Base-by-base conservation (phyloP, 35 echinoderm and acorn worm genomes). In the Ophioderma brevispina region DNA sequence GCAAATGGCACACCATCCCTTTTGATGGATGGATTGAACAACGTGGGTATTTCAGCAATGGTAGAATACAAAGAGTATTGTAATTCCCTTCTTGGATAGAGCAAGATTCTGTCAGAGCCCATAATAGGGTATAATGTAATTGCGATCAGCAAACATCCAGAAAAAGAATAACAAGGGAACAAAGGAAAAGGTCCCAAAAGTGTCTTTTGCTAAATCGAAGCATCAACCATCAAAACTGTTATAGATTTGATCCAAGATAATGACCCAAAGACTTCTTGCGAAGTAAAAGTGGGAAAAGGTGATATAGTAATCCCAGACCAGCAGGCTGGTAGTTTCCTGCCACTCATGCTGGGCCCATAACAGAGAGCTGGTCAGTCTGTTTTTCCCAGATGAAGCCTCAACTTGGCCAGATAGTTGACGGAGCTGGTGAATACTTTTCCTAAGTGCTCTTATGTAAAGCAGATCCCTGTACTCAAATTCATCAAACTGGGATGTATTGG, bases 1-100 rank as follows among this genome's bases (percentile, higher is more conserved):
- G 93, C 93, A 32, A 91, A 91, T 87, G 93, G 89, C 10, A 87
- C 50, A 30, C 37, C 33, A 0, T 95, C 38, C 93, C 88, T 8
- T 95, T 80, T 39, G 30, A 36, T 77, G 88, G 88, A 46, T 46
- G 92, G 92, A 42, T 94, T 8, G 76, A 78, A 18, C 90, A 0
- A 25, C 55, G 10, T 89, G 28, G 18, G 80, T 8, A 25, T 89
- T 0, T 11, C 37, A 6, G 14, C 33, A 30, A 40, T 25, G 36
- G 75, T 1, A 23, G 18, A 21, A 38, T 50, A 19, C 70, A 11
- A 40, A 63, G 13, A 78, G 32, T 3, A 41, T 81, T 25, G 28
- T 64, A 55, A 83, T 85, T 25, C 35, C 88, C 14, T 38, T 78
- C 1, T 33, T 80, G 36, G 43, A 75, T 84, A 0, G 46, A 36